Percentiles rank a stretch among this genome's conserved stretches.
phyloP scores from a whole-genome alignment of 2,888 invertebrate genomes.

The Torymus aiolomorphi region DNA sequence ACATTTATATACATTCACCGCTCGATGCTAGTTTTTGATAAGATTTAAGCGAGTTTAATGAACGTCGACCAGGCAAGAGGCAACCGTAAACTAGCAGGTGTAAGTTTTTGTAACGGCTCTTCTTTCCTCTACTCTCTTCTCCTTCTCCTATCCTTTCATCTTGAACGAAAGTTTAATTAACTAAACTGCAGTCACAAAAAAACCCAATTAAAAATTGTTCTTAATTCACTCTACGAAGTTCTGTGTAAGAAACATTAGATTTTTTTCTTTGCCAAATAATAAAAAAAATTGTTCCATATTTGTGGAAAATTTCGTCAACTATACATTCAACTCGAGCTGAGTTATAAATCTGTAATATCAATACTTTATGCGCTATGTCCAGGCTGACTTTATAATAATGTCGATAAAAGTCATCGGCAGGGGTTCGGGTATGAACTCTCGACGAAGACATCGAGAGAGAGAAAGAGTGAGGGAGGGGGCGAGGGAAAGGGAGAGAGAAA shows the following conservation, averaged over 20 bases:
- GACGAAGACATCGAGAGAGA: conserved; percentile 46
- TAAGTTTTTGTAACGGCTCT: conserved; percentile 10
- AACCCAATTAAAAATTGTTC: conserved; percentile 1
- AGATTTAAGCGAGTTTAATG: conserved; percentile 41
- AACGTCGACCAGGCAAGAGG: neutral
- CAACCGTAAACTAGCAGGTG: conserved; percentile 10
- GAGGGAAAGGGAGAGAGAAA: neutral
- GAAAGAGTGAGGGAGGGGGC: conserved; percentile 16
- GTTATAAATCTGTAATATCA: neutral
- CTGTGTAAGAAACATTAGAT: neutral
- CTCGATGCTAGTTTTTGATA: conserved; percentile 35
- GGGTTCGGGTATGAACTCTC: neutral
- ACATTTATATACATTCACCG: neutral
- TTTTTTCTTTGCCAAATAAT: neutral
- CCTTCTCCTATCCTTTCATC: neutral
- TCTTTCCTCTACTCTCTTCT: neutral
- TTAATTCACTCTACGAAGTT: neutral
- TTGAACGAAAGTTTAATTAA: conserved; percentile 1
- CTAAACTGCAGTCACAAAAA: neutral
- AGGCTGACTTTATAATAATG: conserved; percentile 9
- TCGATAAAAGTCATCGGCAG: conserved; percentile 33
- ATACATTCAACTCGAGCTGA: neutral
- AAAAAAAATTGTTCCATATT: neutral
- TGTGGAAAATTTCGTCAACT: neutral
- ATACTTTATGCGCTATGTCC: neutral